phyloP scores from a whole-genome alignment of 2,113 vertebrate species.

The Oncorhynchus keta region DNA sequence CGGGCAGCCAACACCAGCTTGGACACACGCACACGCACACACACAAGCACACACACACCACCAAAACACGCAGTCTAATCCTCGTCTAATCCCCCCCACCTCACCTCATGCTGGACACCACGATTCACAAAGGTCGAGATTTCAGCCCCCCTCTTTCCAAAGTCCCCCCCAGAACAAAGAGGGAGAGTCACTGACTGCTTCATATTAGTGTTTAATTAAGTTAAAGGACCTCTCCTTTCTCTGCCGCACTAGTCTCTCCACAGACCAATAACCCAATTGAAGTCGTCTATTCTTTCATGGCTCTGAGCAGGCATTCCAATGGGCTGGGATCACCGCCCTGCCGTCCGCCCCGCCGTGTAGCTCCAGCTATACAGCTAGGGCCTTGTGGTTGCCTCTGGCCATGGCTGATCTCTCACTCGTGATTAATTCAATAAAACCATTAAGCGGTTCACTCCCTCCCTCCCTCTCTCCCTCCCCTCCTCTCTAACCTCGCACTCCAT shows the following conservation, averaged over 20 bases:
- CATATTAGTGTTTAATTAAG: slow-evolving; percentile 77
- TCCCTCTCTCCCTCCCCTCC: slow-evolving; percentile 3
- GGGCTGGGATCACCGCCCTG: slow-evolving; percentile 50
- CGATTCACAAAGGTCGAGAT: neutral
- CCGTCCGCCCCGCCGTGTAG: slow-evolving; percentile 25
- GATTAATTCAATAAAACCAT: slow-evolving; percentile 75
- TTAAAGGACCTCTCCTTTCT: slow-evolving; percentile 57
- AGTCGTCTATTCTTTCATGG: slow-evolving; percentile 70
- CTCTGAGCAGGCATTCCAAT: slow-evolving; percentile 57
- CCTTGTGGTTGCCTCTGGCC: slow-evolving; percentile 55
- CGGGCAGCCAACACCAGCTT: slow-evolving; percentile 15
- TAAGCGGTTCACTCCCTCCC: slow-evolving; percentile 23
- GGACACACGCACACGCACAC: neutral
- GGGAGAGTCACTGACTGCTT: slow-evolving; percentile 69
- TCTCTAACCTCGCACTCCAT: neutral
- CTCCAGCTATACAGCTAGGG: slow-evolving; percentile 1
- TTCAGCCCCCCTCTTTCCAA: slow-evolving; percentile 10
- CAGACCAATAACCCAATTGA: slow-evolving; percentile 66
- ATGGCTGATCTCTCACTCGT: slow-evolving; percentile 55
- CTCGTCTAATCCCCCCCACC: slow-evolving; percentile 18
- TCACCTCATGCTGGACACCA: slow-evolving; percentile 31
- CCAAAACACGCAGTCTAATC: neutral
- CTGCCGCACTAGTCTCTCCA: neutral
- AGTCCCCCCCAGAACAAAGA: slow-evolving; percentile 42
- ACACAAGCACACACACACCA: neutral